A percentile compares a stretch with the other conserved stretches of the same genome.
Conservation (phyloP, 2,113 vertebrate genomes). For the Naja naja region DNA sequence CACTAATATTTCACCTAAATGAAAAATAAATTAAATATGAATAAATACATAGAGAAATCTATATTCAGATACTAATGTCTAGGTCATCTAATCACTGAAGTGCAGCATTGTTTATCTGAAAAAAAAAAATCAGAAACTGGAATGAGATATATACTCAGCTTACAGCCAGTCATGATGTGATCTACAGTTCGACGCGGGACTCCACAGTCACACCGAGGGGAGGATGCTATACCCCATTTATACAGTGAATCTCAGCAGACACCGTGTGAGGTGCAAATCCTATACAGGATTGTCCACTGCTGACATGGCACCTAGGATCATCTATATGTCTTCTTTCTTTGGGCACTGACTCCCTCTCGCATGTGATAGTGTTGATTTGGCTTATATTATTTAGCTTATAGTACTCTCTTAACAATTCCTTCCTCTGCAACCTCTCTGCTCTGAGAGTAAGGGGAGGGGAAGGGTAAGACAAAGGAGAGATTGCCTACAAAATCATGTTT, state of each 20-base stretch:
- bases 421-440: neutral
- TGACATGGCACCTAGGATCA: neutral
- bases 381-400: neutral
- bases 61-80: neutral
- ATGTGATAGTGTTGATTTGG: too few species aligned
- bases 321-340: neutral
- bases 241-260: neutral
- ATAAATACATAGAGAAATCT: neutral
- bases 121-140: neutral
- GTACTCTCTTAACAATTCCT: neutral
- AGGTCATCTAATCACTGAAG: neutral
- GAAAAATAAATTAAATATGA: neutral
- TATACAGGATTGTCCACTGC: neutral
- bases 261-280: neutral
- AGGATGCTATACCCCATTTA: neutral
- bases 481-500: neutral
- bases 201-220: neutral
- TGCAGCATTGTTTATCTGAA: neutral
- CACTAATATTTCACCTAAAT: neutral
- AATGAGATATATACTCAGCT: neutral
- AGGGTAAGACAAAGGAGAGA: neutral
- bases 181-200: neutral
- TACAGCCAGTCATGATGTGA: neutral
- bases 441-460: neutral
- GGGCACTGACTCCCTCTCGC: too few species aligned